Conservation (phyloP, 1,140 invertebrate species). For the Venturia canescens region DNA sequence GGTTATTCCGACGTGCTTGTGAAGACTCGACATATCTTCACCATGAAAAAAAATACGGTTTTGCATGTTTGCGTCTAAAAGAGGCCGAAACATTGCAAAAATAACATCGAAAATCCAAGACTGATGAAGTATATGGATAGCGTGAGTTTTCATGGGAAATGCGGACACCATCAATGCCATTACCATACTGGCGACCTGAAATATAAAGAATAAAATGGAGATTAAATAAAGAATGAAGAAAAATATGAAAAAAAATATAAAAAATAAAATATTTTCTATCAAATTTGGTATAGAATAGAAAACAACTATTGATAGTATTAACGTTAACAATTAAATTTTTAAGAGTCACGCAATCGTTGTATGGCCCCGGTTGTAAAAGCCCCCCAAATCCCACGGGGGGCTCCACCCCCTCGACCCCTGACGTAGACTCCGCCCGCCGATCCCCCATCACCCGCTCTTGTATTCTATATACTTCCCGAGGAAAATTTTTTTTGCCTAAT, state of each 20-base stretch:
- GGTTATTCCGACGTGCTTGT: slow-evolving; percentile 84
- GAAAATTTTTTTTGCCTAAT: no score
- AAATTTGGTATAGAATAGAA: no score
- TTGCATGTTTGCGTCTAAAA: slow-evolving; percentile 83
- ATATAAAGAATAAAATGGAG: slow-evolving; percentile 11
- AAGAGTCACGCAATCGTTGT: no score
- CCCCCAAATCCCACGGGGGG: no score
- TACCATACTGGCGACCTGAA: slow-evolving; percentile 72
- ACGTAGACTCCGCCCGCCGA: no score
- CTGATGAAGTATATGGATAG: slow-evolving; percentile 87
- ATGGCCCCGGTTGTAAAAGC: no score
- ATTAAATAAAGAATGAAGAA: neutral
- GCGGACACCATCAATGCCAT: slow-evolving; percentile 78
- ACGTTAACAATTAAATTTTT: no score
- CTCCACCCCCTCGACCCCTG: no score
- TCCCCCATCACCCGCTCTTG: no score
- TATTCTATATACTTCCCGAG: no score
- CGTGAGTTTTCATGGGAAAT: slow-evolving; percentile 85
- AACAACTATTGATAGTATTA: no score
- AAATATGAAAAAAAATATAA: neutral
- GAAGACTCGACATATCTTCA: slow-evolving; percentile 84
- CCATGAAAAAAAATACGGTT: slow-evolving; percentile 87
- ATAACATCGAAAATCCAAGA: slow-evolving; percentile 89
- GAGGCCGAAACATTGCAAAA: slow-evolving; percentile 86
- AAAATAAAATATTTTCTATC: no score